phyloP scores from a whole-genome alignment of 1,140 invertebrate genomes.

The Leptopilina boulardi region DNA sequence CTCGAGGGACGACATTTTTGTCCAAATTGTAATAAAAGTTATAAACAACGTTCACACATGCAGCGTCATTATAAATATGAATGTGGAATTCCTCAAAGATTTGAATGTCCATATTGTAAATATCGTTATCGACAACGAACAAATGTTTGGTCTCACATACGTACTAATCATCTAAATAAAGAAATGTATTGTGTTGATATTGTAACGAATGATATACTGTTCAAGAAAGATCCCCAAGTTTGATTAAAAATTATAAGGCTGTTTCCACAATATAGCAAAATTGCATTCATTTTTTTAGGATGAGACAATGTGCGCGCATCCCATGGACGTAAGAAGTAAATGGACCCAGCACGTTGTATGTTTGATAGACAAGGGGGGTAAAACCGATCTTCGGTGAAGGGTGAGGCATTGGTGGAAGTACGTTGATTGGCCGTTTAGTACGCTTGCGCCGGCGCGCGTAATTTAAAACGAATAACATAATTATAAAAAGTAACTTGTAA shows the following conservation, averaged over 20 bases:
- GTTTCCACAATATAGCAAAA: too few relatives aligned
- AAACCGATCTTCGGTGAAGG: too few relatives aligned
- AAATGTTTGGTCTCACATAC: conserved; percentile 84
- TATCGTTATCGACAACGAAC: conserved; percentile 69
- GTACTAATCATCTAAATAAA: conserved; percentile 64
- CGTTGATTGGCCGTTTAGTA: too few relatives aligned
- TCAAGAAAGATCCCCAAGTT: not conserved
- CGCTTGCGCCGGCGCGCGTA: too few relatives aligned
- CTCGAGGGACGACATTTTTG: conserved; percentile 53
- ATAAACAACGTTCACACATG: conserved; percentile 69
- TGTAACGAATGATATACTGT: conserved; percentile 60
- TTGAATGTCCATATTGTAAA: conserved; percentile 66
- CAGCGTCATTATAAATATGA: conserved; percentile 66
- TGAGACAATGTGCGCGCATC: too few relatives aligned
- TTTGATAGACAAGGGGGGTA: too few relatives aligned
- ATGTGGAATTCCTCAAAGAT: conserved; percentile 64
- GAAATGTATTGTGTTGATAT: conserved; percentile 70
- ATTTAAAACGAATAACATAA: too few relatives aligned
- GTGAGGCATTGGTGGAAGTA: too few relatives aligned
- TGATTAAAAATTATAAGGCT: not conserved
- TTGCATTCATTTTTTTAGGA: too few relatives aligned
- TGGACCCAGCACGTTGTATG: too few relatives aligned
- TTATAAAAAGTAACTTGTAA: too few relatives aligned
- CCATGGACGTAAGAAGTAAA: too few relatives aligned
- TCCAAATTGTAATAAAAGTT: conserved; percentile 68